Evolutionary conservation across 2,888 invertebrate species (phyloP).

Genomic region (Drosophila meridiana): DNA sequence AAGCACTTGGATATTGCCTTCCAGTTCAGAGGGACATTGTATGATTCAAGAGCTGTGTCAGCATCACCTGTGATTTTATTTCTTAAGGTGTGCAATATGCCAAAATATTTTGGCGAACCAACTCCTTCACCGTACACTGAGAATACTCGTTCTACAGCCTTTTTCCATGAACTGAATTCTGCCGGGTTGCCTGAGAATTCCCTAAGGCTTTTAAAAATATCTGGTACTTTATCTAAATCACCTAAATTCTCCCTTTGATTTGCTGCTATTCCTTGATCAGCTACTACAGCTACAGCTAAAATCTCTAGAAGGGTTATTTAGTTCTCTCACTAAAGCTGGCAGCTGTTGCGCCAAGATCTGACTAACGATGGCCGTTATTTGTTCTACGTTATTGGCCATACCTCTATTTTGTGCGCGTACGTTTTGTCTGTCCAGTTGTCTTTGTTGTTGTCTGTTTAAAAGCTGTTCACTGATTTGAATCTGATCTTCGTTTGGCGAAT

Average conservation of each 20-base stretch:
- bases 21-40: conserved; percentile 29
- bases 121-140: neutral
- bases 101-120: neutral
- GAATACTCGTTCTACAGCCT: neutral
- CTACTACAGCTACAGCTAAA: too few relatives aligned
- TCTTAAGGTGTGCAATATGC: neutral
- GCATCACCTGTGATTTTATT: conserved; percentile 38
- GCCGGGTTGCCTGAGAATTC: neutral
- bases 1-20: conserved; percentile 19
- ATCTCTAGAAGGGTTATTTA: neutral
- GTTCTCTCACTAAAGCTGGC: neutral
- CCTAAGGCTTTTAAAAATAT: neutral
- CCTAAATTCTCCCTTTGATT: neutral
- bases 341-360: conserved; percentile 2
- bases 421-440: neutral
- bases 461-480: neutral
- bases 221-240: neutral
- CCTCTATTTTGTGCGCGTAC: neutral
- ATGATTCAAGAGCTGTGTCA: conserved; percentile 33
- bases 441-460: neutral
- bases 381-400: neutral
- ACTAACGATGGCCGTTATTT: neutral
- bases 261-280: neutral
- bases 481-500: neutral
- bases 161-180: neutral